These are phyloP conservation scores for Strigamia crassipes DNA, from an alignment of 2,888 invertebrate species.

Conservation along the genomic window DNA sequence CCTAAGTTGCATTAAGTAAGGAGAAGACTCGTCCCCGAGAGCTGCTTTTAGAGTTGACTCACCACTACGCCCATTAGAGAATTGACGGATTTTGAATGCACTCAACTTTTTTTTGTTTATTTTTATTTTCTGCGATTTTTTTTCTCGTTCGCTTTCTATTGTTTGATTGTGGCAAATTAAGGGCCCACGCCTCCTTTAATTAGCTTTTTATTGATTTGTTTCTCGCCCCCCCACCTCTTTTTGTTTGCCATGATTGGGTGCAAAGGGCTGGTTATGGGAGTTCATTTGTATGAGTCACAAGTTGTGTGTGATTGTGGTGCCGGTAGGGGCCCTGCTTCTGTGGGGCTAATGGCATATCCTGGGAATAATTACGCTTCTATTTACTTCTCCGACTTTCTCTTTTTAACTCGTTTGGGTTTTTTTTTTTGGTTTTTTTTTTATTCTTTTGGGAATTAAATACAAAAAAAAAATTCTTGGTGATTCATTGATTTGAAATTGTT, in stretches of 20 bases:
- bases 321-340: conserved; percentile 21
- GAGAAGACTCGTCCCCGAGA: conserved; percentile 13
- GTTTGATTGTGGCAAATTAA: conserved; percentile 5
- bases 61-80: neutral
- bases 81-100: conserved; percentile 5
- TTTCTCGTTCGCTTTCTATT: neutral
- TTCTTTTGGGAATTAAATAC: neutral
- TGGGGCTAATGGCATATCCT: conserved; percentile 44
- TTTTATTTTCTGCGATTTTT: neutral
- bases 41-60: conserved; percentile 7
- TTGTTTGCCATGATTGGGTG: conserved; percentile 26
- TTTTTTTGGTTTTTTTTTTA: neutral
- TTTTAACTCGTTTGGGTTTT: neutral
- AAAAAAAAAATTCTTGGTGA: neutral
- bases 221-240: conserved; percentile 2
- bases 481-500: neutral
- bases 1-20: conserved; percentile 32
- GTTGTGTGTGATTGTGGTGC: conserved; percentile 43
- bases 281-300: conserved; percentile 46
- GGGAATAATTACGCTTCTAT: conserved; percentile 47
- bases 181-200: conserved; percentile 24
- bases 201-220: conserved; percentile 37
- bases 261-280: conserved; percentile 23
- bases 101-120: neutral
- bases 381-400: conserved; percentile 44